These are phyloP conservation scores for Spinibarbus caldwelli DNA, from an alignment of 2,797 vertebrate species.

Conservation along the genomic window DNA sequence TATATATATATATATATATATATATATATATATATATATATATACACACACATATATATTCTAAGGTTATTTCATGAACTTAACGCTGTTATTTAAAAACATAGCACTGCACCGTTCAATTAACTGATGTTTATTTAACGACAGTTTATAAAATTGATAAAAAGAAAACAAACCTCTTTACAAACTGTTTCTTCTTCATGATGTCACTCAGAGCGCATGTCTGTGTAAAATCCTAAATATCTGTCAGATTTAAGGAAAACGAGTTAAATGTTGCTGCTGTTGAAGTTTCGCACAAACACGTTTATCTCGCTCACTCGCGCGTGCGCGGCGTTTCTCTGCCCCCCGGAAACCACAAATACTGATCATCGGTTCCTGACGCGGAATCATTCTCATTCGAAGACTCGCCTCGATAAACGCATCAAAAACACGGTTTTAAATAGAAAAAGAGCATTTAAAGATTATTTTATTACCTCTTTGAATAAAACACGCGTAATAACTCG, in stretches of 20 bases:
- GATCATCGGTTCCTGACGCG: neutral
- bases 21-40: too few relatives aligned
- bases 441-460: neutral
- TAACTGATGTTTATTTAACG: neutral
- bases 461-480: neutral
- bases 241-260: rapidly evolving
- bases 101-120: neutral
- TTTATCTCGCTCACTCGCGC: neutral
- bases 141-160: too few relatives aligned
- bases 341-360: neutral
- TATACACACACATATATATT: too few relatives aligned
- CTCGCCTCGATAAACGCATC: neutral
- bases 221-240: neutral
- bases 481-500: too few relatives aligned
- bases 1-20: rapidly evolving
- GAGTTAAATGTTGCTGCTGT: too few relatives aligned
- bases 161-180: conserved; percentile 67
- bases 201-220: neutral
- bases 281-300: neutral
- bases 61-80: too few relatives aligned
- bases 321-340: neutral
- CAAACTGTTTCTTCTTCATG: conserved; percentile 70
- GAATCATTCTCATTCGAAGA: neutral
- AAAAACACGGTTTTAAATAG: neutral
- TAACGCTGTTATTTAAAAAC: too few relatives aligned